Evolutionary conservation across 1,140 invertebrate genomes (phyloP), one percentile per base, ranked within the genome.

Genomic region (Euura saliciscinereae): DNA sequence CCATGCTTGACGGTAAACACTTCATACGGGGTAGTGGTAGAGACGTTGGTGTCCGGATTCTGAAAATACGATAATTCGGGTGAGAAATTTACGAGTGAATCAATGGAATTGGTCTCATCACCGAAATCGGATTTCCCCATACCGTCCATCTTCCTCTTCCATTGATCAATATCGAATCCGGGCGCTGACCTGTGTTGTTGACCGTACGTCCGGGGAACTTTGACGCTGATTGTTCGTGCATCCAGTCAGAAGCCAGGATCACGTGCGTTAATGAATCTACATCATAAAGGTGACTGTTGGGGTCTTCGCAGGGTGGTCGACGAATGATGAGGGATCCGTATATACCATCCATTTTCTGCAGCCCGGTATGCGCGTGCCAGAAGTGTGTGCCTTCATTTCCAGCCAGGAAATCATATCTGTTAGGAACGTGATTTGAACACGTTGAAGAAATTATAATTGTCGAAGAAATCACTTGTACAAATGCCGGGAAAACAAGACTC

Each of bases 311-410:
- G 0, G 91, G 91, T 3, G 94, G 90, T 80, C 95, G 92, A 66
- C 94, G 90, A 28, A 97, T 90, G 2, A 97, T 91, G 13, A 97
- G 89, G 75, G 93, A 91, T 13, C 96, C 96, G 80, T 94, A 93
- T 66, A 96, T 88, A 81, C 96, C 96, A 80, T 97, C 96, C 43
- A 95, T 87, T 85, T 96, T 94, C 82, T 97, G 95, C 1, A 96
- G 86, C 82, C 94, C 94, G 10, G 94, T 92, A 80, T 98, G 96
- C 2, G 95, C 93, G 83, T 98, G 96, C 92, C 94, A 98, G 85
- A 96, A 98, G 84, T 97, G 94, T 1, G 95, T 97, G 46, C 96
- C 96, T 45, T 91, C 88, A 80, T 94, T 94, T 67, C 90, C 89
- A 6, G 87, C 90, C 71, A 88, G 85, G 89, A 91, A 97, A 85